phyloP scores from a whole-genome alignment of 2,888 invertebrate species.

The Netelia melanura region DNA sequence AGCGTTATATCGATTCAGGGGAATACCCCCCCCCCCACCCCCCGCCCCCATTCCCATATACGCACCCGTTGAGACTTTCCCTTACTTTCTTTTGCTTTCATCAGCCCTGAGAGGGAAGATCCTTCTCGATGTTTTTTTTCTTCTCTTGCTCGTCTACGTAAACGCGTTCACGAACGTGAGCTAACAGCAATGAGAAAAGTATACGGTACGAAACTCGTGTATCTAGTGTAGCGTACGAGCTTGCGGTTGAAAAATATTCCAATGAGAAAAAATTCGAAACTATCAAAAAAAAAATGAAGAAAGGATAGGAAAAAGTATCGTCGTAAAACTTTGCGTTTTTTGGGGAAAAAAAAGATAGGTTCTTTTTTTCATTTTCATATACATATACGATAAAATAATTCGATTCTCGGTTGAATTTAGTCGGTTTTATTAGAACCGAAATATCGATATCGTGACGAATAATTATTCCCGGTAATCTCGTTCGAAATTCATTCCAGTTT shows the following conservation, averaged over 20 bases:
- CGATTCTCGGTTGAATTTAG: too few species aligned
- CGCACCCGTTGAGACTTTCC: background rate
- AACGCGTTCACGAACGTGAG: background rate
- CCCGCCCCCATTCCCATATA: background rate
- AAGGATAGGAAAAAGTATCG: too few species aligned
- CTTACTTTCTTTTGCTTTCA: background rate
- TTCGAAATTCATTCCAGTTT: background rate
- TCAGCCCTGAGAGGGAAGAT: background rate
- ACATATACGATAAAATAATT: too few species aligned
- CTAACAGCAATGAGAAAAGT: background rate
- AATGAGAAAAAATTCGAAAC: too few species aligned
- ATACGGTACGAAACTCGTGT: background rate
- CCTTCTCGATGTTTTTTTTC: background rate
- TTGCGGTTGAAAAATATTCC: too few species aligned
- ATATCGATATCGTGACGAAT: background rate
- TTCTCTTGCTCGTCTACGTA: background rate
- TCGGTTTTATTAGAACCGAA: background rate
- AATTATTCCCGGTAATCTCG: background rate
- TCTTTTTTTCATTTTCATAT: too few species aligned
- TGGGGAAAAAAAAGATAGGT: too few species aligned
- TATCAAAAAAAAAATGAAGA: too few species aligned
- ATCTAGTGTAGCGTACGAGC: too few species aligned
- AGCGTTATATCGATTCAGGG: conserved; percentile 56
- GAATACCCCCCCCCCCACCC: background rate
- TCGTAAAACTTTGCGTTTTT: too few species aligned